phyloP scores from a whole-genome alignment of 2,113 vertebrate genomes.

The Malurus cyaneus region DNA sequence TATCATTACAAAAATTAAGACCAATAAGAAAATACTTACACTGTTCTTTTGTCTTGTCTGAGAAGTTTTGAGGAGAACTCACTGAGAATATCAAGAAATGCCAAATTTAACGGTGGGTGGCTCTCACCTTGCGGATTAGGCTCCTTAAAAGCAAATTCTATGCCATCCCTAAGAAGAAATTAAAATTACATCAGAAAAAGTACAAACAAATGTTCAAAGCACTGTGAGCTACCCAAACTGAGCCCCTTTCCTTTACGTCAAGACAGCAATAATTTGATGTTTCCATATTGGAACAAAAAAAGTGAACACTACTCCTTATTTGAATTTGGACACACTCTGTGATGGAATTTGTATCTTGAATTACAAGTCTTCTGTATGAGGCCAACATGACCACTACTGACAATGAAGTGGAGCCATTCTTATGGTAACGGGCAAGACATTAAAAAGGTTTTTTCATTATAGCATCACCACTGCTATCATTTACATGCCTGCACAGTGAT shows the following conservation, averaged over 20 bases:
- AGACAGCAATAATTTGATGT: not conserved
- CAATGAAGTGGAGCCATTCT: not conserved
- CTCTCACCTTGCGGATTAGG: conserved; percentile 96
- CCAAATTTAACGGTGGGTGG: conserved; percentile 92
- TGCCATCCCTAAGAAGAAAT: conserved; percentile 86
- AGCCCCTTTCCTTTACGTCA: not conserved
- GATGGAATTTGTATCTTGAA: not conserved
- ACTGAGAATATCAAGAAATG: conserved; percentile 97
- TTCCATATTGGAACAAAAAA: not conserved
- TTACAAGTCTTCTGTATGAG: not conserved
- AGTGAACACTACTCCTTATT: not conserved
- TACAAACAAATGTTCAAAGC: not conserved
- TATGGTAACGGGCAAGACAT: not conserved
- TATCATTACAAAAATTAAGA: not conserved
- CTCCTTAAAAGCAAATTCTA: conserved; percentile 99
- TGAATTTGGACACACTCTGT: not conserved
- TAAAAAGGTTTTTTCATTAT: not conserved
- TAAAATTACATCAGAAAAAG: not conserved
- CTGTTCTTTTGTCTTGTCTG: conserved; percentile 98
- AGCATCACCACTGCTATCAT: not conserved
- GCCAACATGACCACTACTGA: not conserved
- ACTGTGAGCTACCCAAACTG: not conserved
- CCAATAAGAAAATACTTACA: conserved; percentile 83
- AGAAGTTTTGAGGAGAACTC: conserved; percentile 99
- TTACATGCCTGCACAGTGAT: not conserved